Base-by-base conservation (phyloP, 2,888 invertebrate species). In the Coenonympha glycerion region DNA sequence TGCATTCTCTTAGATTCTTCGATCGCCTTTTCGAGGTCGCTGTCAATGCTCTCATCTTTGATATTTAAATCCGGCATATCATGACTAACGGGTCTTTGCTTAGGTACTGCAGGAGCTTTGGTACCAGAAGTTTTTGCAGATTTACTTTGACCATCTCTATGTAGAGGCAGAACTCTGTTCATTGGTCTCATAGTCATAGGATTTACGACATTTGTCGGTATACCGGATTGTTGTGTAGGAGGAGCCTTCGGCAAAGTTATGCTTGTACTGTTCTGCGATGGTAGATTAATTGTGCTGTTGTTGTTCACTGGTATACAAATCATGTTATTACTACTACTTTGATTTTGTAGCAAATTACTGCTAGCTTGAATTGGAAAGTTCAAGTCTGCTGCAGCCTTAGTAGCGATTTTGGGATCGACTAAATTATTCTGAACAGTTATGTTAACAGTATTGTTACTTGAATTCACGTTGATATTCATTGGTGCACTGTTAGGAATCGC, bases 91-190 rank as follows among this genome's bases (percentile, higher is more conserved):
- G 79, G 75, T 56, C 80, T 76, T 59, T 76, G 79, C 59, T 73
- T 80, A 21, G 75, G 73, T 19, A 66, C 75, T 47, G 73, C 47
- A 28, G 69, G 60, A 22, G 76, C 65, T 67, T 79, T 85, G 5
- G 71, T 66, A 16, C 58, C 58, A 6, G 74, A 64, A n/a, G 73
- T 69, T 56, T 83, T 87, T 11, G 74, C 48, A 13, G 79, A 72
- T 51, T 88, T 88, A 62, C 89, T 90, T 61, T 90, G 88, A 6
- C 89, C 88, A 47, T 90, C 89, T 56, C 93, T 91, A 64, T 93
- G 93, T 89, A 94, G 91, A 6, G 94, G 94, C 44, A 94, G 68
- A 1, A 94, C 94, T 56, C 94, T 88, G 68, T 93, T 94, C 88
- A 93, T 94, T 33, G 94, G 94, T 52, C 93, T 84, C 75, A 79